A percentile compares a stretch with the other conserved stretches of the same genome.
These are phyloP conservation scores for Drosophila picticornis DNA, from an alignment of 2,888 invertebrate species.

Conservation along the genomic window DNA sequence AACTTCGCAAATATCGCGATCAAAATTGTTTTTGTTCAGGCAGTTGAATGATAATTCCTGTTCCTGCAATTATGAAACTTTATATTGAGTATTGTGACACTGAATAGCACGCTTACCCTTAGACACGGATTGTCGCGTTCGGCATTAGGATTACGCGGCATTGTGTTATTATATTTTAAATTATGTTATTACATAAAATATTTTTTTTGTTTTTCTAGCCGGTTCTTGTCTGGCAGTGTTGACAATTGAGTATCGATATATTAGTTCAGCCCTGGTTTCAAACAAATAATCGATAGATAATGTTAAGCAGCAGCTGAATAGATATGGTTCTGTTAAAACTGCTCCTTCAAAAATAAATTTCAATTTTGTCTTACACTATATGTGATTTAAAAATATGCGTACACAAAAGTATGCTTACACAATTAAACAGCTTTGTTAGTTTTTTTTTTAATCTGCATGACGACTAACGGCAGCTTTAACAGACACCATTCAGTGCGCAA, in stretches of 20 bases:
- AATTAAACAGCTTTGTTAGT: background rate
- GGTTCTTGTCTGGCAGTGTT: background rate
- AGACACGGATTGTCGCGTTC: constrained; percentile 84
- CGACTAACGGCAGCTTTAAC: background rate
- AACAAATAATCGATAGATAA: background rate
- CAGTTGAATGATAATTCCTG: constrained; percentile 90
- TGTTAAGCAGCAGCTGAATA: background rate
- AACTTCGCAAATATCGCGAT: constrained; percentile 88
- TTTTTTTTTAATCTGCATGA: background rate
- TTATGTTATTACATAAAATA: constrained; percentile 49
- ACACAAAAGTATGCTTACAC: background rate
- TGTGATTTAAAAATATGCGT: background rate
- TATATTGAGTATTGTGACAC: background rate
- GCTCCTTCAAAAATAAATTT: background rate
- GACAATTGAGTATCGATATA: background rate
- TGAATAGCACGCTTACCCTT: constrained; percentile 64
- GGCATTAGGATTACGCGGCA: constrained; percentile 82
- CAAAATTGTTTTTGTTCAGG: constrained; percentile 89
- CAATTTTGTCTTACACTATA: background rate
- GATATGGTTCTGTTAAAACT: background rate
- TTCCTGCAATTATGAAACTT: constrained; percentile 87
- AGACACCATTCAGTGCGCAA: background rate
- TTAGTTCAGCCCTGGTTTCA: background rate
- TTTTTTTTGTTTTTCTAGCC: constrained; percentile 28
- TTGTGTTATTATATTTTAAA: constrained; percentile 39